Percentiles rank a stretch among this genome's conserved stretches.
These are phyloP conservation scores for Cryptomyrus ogoouensis DNA, from an alignment of 2,113 vertebrate genomes.

Conservation along the genomic window DNA sequence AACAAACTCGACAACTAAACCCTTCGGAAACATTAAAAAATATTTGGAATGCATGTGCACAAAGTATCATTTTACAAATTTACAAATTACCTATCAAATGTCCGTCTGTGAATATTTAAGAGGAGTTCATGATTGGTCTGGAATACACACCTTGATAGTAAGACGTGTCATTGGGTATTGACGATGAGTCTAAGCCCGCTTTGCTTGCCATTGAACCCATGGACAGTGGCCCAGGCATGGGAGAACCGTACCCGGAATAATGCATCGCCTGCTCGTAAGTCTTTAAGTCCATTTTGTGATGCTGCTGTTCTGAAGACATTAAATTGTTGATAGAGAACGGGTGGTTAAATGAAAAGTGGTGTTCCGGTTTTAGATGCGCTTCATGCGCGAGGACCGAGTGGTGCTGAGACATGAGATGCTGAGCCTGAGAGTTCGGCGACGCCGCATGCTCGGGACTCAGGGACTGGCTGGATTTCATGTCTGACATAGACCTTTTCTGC, in stretches of 20 bases:
- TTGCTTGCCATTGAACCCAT: constrained; percentile 93
- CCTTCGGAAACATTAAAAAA: constrained; percentile 60
- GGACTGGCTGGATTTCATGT: constrained; percentile 66
- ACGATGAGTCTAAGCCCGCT: constrained; percentile 78
- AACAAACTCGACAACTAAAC: constrained; percentile 71
- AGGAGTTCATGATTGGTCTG: constrained; percentile 97
- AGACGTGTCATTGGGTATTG: constrained; percentile 80
- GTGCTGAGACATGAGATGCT: constrained; percentile 74
- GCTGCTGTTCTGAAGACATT: constrained; percentile 96
- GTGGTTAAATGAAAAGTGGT: constrained; percentile 98
- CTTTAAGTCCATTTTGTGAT: constrained; percentile 99
- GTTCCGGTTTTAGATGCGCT: constrained; percentile 91
- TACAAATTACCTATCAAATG: constrained; percentile 55
- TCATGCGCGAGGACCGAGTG: constrained; percentile 83
- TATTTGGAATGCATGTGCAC: constrained; percentile 62
- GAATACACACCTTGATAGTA: constrained; percentile 96
- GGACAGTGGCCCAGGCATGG: constrained; percentile 84
- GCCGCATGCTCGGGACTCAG: constrained; percentile 75
- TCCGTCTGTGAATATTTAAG: constrained; percentile 63
- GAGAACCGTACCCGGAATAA: constrained; percentile 88
- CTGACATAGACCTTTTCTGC: constrained; percentile 75
- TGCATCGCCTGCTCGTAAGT: constrained; percentile 99
- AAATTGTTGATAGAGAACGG: constrained; percentile 98
- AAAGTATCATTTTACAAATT: constrained; percentile 66
- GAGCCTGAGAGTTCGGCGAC: constrained; percentile 69